A percentile compares a stretch with the other conserved stretches of the same genome.
phyloP scores from a whole-genome alignment of 2,888 invertebrate species.

The Netelia melanura region DNA sequence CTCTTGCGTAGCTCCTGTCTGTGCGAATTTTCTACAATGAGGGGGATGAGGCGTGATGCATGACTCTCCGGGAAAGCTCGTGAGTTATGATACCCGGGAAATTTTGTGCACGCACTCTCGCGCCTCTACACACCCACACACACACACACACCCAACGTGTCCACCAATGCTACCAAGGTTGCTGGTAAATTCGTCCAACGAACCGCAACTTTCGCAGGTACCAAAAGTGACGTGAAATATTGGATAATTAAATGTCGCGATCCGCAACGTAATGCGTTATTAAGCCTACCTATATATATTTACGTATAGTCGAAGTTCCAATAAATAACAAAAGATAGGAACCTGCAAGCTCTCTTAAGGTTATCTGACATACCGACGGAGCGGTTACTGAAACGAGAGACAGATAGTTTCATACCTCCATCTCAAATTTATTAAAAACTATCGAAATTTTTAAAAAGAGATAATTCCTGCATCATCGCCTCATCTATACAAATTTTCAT shows the following conservation, averaged over 20 bases:
- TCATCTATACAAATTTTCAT: too few relatives aligned
- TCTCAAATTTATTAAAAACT: too few relatives aligned
- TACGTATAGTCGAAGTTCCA: neutral
- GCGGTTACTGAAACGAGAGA: too few relatives aligned
- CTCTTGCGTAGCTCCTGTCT: slow-evolving; percentile 29
- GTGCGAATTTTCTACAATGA: slow-evolving; percentile 61
- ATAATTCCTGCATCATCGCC: too few relatives aligned
- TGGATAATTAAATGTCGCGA: slow-evolving; percentile 66
- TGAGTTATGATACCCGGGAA: slow-evolving; percentile 66
- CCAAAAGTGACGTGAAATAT: slow-evolving; percentile 67
- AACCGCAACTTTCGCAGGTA: slow-evolving; percentile 60
- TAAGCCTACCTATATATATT: neutral
- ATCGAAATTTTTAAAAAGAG: too few relatives aligned
- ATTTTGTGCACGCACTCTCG: slow-evolving; percentile 64
- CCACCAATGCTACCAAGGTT: slow-evolving; percentile 8
- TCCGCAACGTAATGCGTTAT: slow-evolving; percentile 42
- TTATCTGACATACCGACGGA: neutral
- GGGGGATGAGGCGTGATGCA: slow-evolving; percentile 61
- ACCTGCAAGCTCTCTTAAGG: neutral
- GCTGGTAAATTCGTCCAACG: slow-evolving; percentile 63
- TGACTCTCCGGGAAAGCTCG: slow-evolving; percentile 66
- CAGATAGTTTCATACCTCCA: too few relatives aligned
- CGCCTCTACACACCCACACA: slow-evolving; percentile 2
- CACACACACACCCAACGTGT: slow-evolving; percentile 17
- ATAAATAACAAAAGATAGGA: neutral